Percentiles rank a stretch among this genome's conserved stretches.
These are phyloP conservation scores for Aproaerema taeniolella DNA, from an alignment of 2,888 invertebrate species.

Conservation along the genomic window DNA sequence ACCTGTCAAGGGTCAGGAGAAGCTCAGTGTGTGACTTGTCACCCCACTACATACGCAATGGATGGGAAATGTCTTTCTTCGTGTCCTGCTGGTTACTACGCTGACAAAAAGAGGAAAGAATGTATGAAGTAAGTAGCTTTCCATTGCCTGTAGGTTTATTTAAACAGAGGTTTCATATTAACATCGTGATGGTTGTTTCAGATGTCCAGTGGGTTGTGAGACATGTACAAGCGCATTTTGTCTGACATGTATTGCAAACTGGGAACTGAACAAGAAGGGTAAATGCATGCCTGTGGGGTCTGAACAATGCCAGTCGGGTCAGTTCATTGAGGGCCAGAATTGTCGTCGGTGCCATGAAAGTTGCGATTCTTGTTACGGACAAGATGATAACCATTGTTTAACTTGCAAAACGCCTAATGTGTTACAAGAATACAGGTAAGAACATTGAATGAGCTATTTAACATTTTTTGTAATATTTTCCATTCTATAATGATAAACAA, in stretches of 20 bases:
- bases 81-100: constrained; percentile 86
- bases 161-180: neutral
- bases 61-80: constrained; percentile 84
- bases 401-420: constrained; percentile 86
- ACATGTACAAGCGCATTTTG: constrained; percentile 86
- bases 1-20: constrained; percentile 88
- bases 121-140: constrained; percentile 78
- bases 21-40: constrained; percentile 89
- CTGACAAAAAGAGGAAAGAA: constrained; percentile 87
- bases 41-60: constrained; percentile 82
- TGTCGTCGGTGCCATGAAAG: constrained; percentile 87
- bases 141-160: constrained; percentile 4
- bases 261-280: constrained; percentile 86
- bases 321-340: constrained; percentile 77
- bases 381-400: constrained; percentile 83
- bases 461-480: no score
- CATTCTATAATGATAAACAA: no score
- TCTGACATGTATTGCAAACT: constrained; percentile 83
- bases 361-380: constrained; percentile 90
- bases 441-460: no score
- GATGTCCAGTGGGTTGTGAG: constrained; percentile 86
- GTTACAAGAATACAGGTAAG: constrained; percentile 78
- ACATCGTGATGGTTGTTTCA: constrained; percentile 21
- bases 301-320: constrained; percentile 82
- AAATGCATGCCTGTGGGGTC: constrained; percentile 84